Conservation (phyloP, 2,113 vertebrate species). For the Bubalus kerabau region DNA sequence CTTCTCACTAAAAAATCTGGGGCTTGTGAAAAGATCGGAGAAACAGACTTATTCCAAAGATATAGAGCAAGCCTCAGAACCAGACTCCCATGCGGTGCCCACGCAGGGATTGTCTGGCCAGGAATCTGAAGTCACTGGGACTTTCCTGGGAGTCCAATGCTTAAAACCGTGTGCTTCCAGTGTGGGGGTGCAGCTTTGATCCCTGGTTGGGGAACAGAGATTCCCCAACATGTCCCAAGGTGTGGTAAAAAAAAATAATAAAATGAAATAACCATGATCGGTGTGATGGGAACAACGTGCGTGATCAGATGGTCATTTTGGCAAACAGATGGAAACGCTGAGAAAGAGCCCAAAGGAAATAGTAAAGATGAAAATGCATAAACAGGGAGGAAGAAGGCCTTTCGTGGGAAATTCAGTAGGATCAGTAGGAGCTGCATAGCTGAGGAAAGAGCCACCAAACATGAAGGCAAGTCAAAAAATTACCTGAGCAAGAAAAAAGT, state of each 20-base stretch:
- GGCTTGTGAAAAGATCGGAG: neutral
- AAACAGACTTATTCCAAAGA: neutral
- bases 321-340: neutral
- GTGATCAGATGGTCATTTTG: too few relatives aligned
- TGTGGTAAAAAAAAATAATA: neutral
- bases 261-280: neutral
- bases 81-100: accelerated
- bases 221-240: neutral
- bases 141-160: neutral
- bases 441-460: neutral
- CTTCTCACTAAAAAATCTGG: neutral
- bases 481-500: neutral
- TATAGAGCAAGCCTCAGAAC: neutral
- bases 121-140: neutral
- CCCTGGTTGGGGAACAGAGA: neutral
- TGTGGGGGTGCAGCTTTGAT: accelerated
- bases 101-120: accelerated
- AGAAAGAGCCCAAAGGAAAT: neutral
- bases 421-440: accelerated
- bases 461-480: neutral
- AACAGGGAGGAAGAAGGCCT: neutral
- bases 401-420: neutral
- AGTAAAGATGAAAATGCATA: too few relatives aligned
- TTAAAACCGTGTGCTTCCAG: neutral
- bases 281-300: neutral